Evolutionary conservation across 2,797 vertebrate species (phyloP).

Genomic region (Hipposideros larvatus): DNA sequence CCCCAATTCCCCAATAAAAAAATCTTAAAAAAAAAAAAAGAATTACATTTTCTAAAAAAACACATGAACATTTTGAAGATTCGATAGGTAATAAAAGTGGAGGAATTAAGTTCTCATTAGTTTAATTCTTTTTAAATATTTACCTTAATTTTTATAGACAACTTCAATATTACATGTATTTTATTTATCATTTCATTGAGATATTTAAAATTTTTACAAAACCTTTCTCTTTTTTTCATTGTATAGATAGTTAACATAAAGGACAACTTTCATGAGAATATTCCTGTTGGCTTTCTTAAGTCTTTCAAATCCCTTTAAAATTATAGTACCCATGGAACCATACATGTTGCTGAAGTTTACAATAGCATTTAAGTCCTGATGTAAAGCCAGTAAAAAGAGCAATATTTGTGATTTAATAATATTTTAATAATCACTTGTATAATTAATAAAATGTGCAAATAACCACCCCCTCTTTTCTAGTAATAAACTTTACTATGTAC

Average conservation of each 20-base stretch:
- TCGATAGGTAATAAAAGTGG: neutral
- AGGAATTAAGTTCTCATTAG: neutral
- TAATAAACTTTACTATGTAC: neutral
- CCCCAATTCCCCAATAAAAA: too few relatives aligned
- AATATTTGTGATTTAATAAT: slow-evolving; percentile 47
- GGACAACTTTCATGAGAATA: neutral
- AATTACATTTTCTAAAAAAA: neutral
- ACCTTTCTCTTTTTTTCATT: neutral
- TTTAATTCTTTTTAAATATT: neutral
- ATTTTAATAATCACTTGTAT: slow-evolving; percentile 49
- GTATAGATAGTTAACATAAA: neutral
- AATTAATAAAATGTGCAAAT: slow-evolving; percentile 68
- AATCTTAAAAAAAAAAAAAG: too few relatives aligned
- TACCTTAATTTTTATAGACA: neutral
- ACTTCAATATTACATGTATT: neutral
- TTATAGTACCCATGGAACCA: neutral
- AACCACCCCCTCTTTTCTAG: neutral
- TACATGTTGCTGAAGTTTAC: slow-evolving; percentile 16
- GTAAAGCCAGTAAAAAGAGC: slow-evolving; percentile 53
- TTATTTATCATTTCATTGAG: neutral
- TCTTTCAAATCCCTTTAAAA: slow-evolving; percentile 59
- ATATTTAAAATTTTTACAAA: neutral
- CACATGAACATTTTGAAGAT: neutral
- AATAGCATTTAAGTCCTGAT: slow-evolving; percentile 32
- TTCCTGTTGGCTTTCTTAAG: slow-evolving; percentile 30